phyloP scores from a whole-genome alignment of 2,113 vertebrate species.

The Caloenas nicobarica region DNA sequence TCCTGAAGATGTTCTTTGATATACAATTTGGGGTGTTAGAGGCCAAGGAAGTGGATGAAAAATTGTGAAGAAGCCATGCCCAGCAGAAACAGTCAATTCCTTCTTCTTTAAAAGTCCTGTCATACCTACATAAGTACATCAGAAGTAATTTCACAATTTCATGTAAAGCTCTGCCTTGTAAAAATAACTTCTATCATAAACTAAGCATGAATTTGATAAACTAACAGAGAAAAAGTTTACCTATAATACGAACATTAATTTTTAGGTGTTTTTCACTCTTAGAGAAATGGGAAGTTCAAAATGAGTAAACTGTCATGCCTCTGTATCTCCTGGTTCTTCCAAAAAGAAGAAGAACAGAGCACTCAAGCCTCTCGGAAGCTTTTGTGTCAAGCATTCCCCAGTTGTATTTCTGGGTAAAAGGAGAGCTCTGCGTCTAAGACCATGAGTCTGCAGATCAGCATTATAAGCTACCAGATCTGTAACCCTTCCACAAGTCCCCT shows the following conservation, averaged over 20 bases:
- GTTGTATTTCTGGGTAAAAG: background rate
- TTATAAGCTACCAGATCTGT: background rate
- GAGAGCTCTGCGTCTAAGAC: background rate
- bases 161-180: background rate
- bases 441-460: background rate
- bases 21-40: background rate
- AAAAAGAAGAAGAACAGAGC: background rate
- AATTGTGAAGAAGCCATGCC: background rate
- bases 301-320: background rate
- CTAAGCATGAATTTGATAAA: background rate
- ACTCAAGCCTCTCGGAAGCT: background rate
- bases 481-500: background rate
- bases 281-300: background rate
- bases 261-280: background rate
- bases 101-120: background rate
- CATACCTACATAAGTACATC: background rate
- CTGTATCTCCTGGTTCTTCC: background rate
- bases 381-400: background rate
- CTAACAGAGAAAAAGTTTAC: background rate
- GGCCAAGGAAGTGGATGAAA: background rate
- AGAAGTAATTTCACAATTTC: background rate
- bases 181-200: background rate
- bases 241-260: background rate
- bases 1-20: background rate
- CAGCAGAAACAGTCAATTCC: background rate